A percentile compares a stretch with the other conserved stretches of the same genome.
Conservation (phyloP, 2,113 vertebrate genomes). For the Corvus moneduloides region DNA sequence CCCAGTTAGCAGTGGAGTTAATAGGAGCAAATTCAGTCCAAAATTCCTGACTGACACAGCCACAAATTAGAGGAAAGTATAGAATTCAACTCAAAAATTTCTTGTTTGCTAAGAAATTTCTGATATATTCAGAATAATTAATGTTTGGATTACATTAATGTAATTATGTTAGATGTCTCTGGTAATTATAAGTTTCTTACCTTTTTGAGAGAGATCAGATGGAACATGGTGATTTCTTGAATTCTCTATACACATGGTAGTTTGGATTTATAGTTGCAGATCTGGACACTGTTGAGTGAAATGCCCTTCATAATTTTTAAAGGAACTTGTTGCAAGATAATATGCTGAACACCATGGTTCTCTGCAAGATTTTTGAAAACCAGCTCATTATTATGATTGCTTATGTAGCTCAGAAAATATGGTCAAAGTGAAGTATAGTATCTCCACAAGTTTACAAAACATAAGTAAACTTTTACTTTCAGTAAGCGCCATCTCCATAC, state of each 20-base stretch:
- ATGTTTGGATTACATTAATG: background rate
- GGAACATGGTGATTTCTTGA: background rate
- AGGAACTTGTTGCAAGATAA: background rate
- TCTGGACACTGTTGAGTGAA: background rate
- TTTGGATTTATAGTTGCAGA: background rate
- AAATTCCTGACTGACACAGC: background rate
- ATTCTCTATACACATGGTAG: background rate
- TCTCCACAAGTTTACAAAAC: background rate
- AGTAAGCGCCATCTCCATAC: background rate
- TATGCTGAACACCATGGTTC: background rate
- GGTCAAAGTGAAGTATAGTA: background rate
- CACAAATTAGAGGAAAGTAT: background rate
- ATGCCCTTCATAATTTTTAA: background rate
- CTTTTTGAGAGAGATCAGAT: background rate
- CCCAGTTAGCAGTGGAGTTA: background rate
- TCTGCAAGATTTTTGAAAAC: background rate
- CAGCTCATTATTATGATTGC: background rate
- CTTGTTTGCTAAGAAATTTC: background rate
- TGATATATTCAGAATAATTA: background rate
- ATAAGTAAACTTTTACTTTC: background rate
- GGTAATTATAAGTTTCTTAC: background rate
- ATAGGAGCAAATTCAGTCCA: background rate
- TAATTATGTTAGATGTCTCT: background rate
- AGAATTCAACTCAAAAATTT: background rate
- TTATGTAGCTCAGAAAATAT: background rate